A percentile compares a stretch with the other conserved stretches of the same genome.
Conservation (phyloP, 35 echinoderm and acorn worm species). For the Lytechinus pictus region DNA sequence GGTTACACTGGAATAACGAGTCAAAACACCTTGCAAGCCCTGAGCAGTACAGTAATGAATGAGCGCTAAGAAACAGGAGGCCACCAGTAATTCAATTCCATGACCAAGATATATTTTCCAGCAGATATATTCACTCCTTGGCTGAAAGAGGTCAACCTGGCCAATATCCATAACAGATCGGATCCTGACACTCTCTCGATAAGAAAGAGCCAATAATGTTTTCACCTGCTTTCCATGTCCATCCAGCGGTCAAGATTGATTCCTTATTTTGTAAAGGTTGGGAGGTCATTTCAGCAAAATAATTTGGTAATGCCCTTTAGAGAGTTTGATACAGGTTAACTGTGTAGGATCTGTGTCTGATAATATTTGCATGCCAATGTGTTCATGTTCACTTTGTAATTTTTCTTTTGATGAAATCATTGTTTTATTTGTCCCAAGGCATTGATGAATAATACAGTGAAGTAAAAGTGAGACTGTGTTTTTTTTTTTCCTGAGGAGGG, state of each 20-base stretch:
- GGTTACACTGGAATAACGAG: no score
- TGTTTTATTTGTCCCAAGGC: no score
- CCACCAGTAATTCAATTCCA: not conserved
- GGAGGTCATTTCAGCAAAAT: not conserved
- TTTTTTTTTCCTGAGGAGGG: no score
- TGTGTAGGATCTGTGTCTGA: no score
- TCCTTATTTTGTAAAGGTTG: not conserved
- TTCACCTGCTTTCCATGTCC: not conserved
- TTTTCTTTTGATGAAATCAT: no score
- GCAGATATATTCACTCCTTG: not conserved
- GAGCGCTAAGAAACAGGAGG: not conserved
- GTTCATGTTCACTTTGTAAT: no score
- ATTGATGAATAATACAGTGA: no score
- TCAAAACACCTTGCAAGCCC: not conserved
- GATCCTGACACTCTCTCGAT: not conserved
- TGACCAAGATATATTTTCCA: not conserved
- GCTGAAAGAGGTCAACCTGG: not conserved
- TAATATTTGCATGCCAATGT: no score
- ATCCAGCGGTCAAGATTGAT: not conserved
- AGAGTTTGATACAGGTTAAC: no score
- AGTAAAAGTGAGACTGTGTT: no score
- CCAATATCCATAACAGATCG: slow-evolving; percentile 1
- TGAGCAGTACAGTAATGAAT: not conserved
- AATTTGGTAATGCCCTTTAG: not conserved
- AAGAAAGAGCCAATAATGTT: not conserved